Base-by-base conservation (phyloP, 2,888 invertebrate genomes). In the Carpatolechia fugitivella region DNA sequence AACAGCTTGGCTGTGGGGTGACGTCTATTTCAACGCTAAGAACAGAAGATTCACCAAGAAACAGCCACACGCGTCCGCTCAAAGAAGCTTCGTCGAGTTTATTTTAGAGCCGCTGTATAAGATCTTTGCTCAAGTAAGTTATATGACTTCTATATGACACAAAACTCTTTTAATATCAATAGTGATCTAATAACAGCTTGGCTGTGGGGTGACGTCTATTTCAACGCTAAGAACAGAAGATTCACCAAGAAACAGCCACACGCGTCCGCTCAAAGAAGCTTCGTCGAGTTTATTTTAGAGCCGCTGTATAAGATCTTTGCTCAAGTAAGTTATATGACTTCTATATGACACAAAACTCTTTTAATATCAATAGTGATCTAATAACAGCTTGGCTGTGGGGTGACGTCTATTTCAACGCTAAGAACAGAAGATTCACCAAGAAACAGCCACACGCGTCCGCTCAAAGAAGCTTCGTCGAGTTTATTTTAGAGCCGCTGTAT, bases 201-300 rank as follows among this genome's bases (percentile, higher is more conserved):
- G 65, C 92, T 99, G 10, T 99, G 99, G 99, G 99, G 99, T 18
- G 99, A 99, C 78, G 95, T 99, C 63, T 99, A 99, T 83, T 99
- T 98, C 85, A 98, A 99, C 82, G 93, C 94, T 24, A 98, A 98
- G 91, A 98, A 98, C 77, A 91, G 98, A 0, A 96, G 97, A 71
- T 99, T 99, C 80, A 95, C 95, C 0, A 98, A 97, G 85, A 99
- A 99, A 76, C 95, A 98, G 7, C 96, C 98, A 0, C 96, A 96
- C 63, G 95, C 95, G 52, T 96, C 96, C 0, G 96, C 98, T 0
- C 98, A 98, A 79, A 92, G 99, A 55, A 98, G 98, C 81, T 99
- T 99, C 80, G 98, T 99, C 0, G 99, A 99, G 85, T 99, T 99
- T 69, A 98, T 99, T 65, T 87, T 99, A 65, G 99, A 99, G 78